Evolutionary conservation across 2,113 vertebrate genomes (phyloP), one percentile per base, ranked within the genome.

Genomic region (Tor tambroides): DNA sequence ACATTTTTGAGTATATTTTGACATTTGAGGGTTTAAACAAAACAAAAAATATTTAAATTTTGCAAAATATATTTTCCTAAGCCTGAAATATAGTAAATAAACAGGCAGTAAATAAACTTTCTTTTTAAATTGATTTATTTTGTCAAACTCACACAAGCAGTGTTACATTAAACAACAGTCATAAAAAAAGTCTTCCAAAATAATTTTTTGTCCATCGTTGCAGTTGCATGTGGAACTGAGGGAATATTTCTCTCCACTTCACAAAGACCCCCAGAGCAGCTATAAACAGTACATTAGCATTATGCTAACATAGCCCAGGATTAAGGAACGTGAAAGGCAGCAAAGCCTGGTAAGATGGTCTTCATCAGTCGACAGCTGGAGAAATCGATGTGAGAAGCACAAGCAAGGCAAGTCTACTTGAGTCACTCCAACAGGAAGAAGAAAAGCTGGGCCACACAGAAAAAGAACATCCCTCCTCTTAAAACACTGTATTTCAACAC

Each of bases 251-350:
- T 46, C 43, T 46, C 11, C 43, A 46, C 2, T 10, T 46, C 43
- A 46, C 43, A 86, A 86, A 89, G 89, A 84, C 81, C 14, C 59
- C 67, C 56, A 76, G 77, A 87, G 87, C 59, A 88, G 87, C 87
- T 90, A 86, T 80, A 92, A 91, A 92, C 88, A 90, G 86, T 67
- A 83, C 80, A 89, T 90, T 78, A 90, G 89, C 91, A 90, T 93
- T 89, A 88, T 90, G 90, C 87, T 89, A 92, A 91, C 86, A 91
- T 86, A 91, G 11, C 88, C 90, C 80, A 90, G 76, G 86, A 82
- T 91, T 90, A 87, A 77, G 56, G 51, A 89, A 92, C 92, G 92
- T 93, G 86, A 92, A 93, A 93, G 91, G 83, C 85, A 84, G 88
- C 79, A 91, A 91, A 93, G 87, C 88, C 61, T 88, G 90, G 87